phyloP scores from a whole-genome alignment of 1,140 invertebrate species.

The Lanistes nyassanus region DNA sequence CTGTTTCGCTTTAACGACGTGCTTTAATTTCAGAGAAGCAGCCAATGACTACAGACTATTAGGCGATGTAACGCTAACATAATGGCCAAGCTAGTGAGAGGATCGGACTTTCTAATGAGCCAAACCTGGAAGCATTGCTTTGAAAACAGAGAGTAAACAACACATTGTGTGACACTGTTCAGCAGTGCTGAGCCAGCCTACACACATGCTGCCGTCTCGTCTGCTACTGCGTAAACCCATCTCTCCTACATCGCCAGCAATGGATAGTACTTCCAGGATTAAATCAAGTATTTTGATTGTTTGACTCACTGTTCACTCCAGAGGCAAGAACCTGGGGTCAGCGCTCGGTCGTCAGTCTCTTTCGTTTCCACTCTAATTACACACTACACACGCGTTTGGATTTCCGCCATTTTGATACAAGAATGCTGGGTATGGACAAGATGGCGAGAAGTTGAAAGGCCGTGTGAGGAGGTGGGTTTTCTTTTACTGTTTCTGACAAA shows the following conservation, averaged over 20 bases:
- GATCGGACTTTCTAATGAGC: slow-evolving; percentile 25
- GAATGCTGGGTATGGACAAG: slow-evolving; percentile 38
- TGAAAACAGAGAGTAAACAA: slow-evolving; percentile 8
- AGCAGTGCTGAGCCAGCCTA: not conserved
- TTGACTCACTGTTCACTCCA: not conserved
- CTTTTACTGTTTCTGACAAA: slow-evolving; percentile 18
- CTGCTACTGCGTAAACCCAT: not conserved
- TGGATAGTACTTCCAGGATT: not conserved
- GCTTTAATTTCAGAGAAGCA: slow-evolving; percentile 27
- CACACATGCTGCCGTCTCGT: not conserved
- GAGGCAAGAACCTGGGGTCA: not conserved
- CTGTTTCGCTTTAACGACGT: slow-evolving; percentile 6
- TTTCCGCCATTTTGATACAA: slow-evolving; percentile 29
- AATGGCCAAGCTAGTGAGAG: slow-evolving; percentile 16
- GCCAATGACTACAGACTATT: slow-evolving; percentile 24
- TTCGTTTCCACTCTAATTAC: slow-evolving; percentile 18
- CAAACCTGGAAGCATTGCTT: slow-evolving; percentile 18
- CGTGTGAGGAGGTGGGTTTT: slow-evolving; percentile 30
- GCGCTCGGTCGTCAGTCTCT: not conserved
- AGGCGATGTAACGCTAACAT: slow-evolving; percentile 21
- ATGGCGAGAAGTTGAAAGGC: slow-evolving; percentile 32
- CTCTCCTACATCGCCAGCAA: too few species aligned
- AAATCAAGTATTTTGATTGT: not conserved
- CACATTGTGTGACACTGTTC: not conserved
- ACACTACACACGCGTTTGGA: slow-evolving; percentile 17